Percentiles rank a stretch among this genome's conserved stretches.
phyloP scores from a whole-genome alignment of 2,797 vertebrate genomes.

The Mallotus villosus region DNA sequence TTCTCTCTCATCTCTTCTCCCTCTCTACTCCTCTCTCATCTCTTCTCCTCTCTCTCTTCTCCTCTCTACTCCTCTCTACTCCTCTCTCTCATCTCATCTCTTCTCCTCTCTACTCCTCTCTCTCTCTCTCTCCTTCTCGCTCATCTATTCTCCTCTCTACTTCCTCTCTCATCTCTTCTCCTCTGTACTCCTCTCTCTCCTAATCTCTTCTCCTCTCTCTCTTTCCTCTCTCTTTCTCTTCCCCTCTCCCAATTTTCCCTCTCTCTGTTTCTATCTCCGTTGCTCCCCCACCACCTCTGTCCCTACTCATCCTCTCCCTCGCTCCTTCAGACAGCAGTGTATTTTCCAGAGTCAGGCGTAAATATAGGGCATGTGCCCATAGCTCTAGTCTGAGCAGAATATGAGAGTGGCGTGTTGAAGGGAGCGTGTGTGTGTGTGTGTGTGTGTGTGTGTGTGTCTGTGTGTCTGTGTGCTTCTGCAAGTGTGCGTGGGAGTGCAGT shows the following conservation, averaged over 20 bases:
- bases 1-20: no score
- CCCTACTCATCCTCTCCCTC: background rate
- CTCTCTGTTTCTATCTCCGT: no score
- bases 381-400: background rate
- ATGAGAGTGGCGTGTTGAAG: conserved; percentile 4
- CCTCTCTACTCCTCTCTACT: background rate
- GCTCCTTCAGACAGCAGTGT: background rate
- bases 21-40: no score
- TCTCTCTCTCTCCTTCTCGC: no score
- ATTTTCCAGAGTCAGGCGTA: conserved; percentile 5
- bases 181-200: no score
- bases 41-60: no score
- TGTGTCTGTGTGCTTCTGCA: no score
- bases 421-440: background rate
- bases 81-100: no score
- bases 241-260: no score
- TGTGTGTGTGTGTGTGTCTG: background rate
- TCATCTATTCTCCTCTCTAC: background rate
- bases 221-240: no score
- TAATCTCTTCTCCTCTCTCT: no score
- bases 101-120: background rate
- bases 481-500: background rate
- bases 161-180: background rate
- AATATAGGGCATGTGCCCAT: conserved; percentile 1
- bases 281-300: no score